Conservation (phyloP, 1,140 invertebrate genomes). For the Pinna nobilis region DNA sequence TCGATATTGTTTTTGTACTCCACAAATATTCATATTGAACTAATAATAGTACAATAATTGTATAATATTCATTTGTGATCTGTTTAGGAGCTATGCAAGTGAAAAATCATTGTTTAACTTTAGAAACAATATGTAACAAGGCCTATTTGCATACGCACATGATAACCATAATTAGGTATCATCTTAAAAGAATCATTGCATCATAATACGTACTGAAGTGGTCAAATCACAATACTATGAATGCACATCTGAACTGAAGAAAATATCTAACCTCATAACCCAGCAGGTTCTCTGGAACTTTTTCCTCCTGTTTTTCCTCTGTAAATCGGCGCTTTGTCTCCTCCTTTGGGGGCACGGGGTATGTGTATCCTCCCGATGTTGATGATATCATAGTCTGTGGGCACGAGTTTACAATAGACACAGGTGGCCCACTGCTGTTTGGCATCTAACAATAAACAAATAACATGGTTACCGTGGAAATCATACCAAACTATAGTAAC, state of each 20-base stretch:
- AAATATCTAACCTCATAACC: constrained; percentile 69
- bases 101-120: too few relatives aligned
- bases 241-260: neutral
- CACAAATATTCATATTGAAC: too few relatives aligned
- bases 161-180: too few relatives aligned
- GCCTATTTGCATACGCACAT: too few relatives aligned
- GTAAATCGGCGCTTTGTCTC: constrained; percentile 67
- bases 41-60: too few relatives aligned
- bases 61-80: too few relatives aligned
- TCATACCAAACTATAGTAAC: neutral
- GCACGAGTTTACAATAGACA: constrained; percentile 26
- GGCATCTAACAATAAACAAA: neutral
- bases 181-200: neutral
- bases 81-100: too few relatives aligned
- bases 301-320: constrained; percentile 70
- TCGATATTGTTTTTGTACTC: too few relatives aligned
- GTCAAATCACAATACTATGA: neutral
- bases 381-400: constrained; percentile 38
- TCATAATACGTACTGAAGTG: neutral
- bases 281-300: constrained; percentile 69
- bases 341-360: constrained; percentile 44
- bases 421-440: constrained; percentile 7
- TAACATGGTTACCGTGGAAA: too few relatives aligned
- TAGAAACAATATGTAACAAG: too few relatives aligned
- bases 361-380: constrained; percentile 39